Evolutionary conservation across 1,140 invertebrate genomes (phyloP).

Genomic region (Cyclargus thomasi): DNA sequence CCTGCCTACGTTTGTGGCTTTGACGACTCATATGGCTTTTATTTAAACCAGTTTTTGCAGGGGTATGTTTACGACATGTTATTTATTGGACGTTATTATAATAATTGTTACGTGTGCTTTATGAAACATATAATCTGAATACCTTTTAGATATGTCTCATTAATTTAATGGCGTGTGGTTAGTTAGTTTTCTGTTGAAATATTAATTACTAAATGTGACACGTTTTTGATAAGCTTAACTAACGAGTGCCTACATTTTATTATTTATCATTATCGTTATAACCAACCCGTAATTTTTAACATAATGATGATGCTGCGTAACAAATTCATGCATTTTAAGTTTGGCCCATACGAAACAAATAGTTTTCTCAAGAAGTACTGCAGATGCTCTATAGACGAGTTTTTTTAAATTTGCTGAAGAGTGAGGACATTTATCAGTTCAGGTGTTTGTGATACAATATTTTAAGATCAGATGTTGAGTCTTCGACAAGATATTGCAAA

Average conservation of each 20-base stretch:
- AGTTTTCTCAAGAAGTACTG: too few species aligned
- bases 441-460: too few species aligned
- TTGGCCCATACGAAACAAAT: too few species aligned
- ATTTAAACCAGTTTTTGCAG: not conserved
- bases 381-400: too few species aligned
- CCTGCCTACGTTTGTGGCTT: not conserved
- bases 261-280: not conserved
- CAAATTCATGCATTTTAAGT: too few species aligned
- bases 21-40: not conserved
- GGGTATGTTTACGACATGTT: not conserved
- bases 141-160: slow-evolving; percentile 8
- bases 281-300: not conserved
- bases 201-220: not conserved
- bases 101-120: slow-evolving; percentile 3
- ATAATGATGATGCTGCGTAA: too few species aligned
- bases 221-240: not conserved
- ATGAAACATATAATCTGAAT: not conserved
- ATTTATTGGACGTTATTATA: not conserved
- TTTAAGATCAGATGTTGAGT: too few species aligned
- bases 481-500: too few species aligned
- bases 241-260: not conserved
- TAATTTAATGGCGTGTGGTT: slow-evolving; percentile 4
- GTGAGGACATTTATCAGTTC: too few species aligned
- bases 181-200: slow-evolving; percentile 10
- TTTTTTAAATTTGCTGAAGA: too few species aligned